Conservation (phyloP, 2,888 invertebrate genomes). For the Gandaritis pyraliata region DNA sequence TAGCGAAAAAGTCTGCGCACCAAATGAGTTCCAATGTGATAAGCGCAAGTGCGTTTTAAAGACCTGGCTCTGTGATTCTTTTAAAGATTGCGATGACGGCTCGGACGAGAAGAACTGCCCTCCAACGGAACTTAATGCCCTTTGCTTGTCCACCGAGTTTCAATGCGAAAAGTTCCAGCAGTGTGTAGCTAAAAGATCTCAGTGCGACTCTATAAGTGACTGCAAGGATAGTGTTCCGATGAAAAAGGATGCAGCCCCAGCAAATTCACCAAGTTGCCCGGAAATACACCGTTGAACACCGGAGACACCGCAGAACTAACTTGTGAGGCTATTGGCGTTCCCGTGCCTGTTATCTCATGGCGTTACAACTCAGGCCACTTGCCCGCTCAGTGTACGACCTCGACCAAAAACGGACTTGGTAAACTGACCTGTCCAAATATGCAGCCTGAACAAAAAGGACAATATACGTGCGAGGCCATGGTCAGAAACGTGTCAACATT, state of each 20-base stretch:
- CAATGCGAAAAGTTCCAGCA: background rate
- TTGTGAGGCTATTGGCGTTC: conserved; percentile 6
- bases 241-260: conserved; percentile 3
- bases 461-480: conserved; percentile 8
- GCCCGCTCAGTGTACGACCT: conserved; percentile 5
- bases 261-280: background rate
- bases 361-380: conserved; percentile 5
- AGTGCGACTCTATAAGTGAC: conserved; percentile 1
- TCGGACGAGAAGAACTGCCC: conserved; percentile 3
- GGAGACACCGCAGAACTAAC: background rate
- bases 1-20: conserved; percentile 5
- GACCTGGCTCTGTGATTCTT: background rate
- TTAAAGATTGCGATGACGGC: conserved; percentile 1
- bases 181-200: conserved; percentile 3
- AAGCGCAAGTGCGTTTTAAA: conserved; percentile 5
- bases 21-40: conserved; percentile 9
- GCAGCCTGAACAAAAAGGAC: conserved; percentile 10
- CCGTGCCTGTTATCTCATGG: conserved; percentile 9
- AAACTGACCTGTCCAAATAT: conserved; percentile 8
- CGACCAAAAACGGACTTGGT: conserved; percentile 3
- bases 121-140: background rate
- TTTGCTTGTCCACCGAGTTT: conserved; percentile 6
- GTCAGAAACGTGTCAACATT: background rate
- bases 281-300: background rate
- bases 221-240: conserved; percentile 4